Conservation (phyloP, 2,797 vertebrate species). For the Mionectes olivaceus region DNA sequence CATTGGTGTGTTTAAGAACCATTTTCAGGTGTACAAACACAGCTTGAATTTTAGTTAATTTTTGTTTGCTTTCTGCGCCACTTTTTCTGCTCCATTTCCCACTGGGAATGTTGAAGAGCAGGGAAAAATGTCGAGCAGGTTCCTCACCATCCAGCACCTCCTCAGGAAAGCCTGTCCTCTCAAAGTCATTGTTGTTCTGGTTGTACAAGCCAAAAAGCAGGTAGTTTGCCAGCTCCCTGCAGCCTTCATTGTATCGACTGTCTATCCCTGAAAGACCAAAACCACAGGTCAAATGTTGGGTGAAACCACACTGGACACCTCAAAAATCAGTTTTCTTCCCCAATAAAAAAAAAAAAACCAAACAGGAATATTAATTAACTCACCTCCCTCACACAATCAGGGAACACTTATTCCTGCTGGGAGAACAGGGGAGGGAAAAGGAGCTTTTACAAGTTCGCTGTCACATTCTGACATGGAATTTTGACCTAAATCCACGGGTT, state of each 20-base stretch:
- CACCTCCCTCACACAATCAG: fast-evolving
- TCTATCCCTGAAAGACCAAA: constrained; percentile 88
- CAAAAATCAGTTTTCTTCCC: not conserved
- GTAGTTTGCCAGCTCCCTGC: constrained; percentile 93
- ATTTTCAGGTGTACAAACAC: not conserved
- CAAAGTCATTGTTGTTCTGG: constrained; percentile 84
- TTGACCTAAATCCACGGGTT: not conserved
- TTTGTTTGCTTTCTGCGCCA: fast-evolving
- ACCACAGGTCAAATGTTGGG: not conserved
- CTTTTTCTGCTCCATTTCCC: not conserved
- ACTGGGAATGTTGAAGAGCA: not conserved
- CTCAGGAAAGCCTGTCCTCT: constrained; percentile 91
- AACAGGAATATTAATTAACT: not conserved
- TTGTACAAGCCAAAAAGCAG: constrained; percentile 93
- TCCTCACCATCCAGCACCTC: constrained; percentile 93
- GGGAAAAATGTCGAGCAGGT: not conserved
- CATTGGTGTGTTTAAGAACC: not conserved
- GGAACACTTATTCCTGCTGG: fast-evolving
- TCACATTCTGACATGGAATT: not conserved
- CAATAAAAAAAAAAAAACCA: too few species aligned
- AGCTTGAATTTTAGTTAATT: not conserved
- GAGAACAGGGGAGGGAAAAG: not conserved
- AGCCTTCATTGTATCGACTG: constrained; percentile 96
- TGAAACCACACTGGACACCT: not conserved
- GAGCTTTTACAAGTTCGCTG: not conserved